Base-by-base conservation (phyloP, 2,888 invertebrate genomes). In the Eristalis tenax region DNA sequence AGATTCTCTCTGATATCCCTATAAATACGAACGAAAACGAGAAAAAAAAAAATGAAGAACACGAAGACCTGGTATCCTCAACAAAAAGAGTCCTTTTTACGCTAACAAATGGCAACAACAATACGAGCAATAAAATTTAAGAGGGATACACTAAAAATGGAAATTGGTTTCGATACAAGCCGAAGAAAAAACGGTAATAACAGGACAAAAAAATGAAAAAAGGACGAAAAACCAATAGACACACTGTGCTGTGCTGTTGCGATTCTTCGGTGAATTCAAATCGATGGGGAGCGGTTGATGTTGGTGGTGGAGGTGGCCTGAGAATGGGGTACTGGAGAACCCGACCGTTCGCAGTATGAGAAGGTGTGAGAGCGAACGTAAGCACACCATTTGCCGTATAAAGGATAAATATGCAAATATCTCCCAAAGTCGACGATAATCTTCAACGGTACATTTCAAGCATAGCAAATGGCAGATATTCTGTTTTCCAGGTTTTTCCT, bases 401-500 rank as follows among this genome's bases (percentile, higher is more conserved):
- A 78, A 77, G 81, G 88, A 84, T 87, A 87, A 87, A 87, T 88
- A 88, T 88, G 88, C 88, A 88, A 88, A 88, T 88, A 88, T 84
- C 84, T 77, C 70, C 77, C 88, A 84, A 88, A 80, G 88, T 81
- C 84, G 88, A 88, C 81, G 84, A 84, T 88, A 84, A 84, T 88
- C 79, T 84, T 77, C 83, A 73, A 81, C 77, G 80, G 87, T 74
- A 84, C 84, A 88, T 83, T 88, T 88, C 84, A 84, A 88, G 83
- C 80, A 88, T 88, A 77, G 83, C 80, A 88, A 88, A 88, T 88
- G 83, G 80, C n/a, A n/a, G n/a, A n/a, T 69, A 76, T 87, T 83
- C 71, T 66, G 50, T 65, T 70, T 68, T 69, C 26, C 64, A 23
- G 61, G 50, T 22, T 75, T 64, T 65, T 22, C 43, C 18, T 40